phyloP scores from a whole-genome alignment of 2,113 vertebrate species.

The Sula dactylatra region DNA sequence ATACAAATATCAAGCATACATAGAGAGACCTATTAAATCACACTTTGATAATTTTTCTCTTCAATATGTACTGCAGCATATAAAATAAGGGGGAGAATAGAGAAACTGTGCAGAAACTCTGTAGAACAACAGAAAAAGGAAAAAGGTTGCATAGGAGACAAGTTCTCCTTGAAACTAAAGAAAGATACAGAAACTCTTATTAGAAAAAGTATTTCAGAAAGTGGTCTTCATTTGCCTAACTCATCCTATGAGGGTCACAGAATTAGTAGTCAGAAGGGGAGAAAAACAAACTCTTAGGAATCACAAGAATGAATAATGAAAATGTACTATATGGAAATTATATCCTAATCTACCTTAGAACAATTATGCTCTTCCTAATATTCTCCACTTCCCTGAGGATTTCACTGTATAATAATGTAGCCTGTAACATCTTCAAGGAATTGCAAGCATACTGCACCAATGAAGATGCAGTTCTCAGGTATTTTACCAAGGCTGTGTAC shows the following conservation, averaged over 20 bases:
- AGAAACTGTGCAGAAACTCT: neutral
- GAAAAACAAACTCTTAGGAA: neutral
- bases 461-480: neutral
- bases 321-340: neutral
- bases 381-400: neutral
- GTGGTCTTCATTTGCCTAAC: neutral
- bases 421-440: neutral
- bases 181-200: neutral
- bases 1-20: neutral
- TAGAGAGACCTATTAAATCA: neutral
- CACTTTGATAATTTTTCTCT: neutral
- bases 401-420: neutral
- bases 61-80: neutral
- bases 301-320: neutral
- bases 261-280: neutral
- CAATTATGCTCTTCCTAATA: neutral
- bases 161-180: neutral
- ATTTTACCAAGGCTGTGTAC: neutral
- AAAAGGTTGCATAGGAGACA: neutral
- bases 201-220: neutral
- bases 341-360: neutral
- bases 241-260: neutral
- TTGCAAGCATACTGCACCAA: neutral
- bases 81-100: neutral
- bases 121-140: neutral